Base-by-base conservation (phyloP, 2,888 invertebrate species). In the Nemoura dubitans region DNA sequence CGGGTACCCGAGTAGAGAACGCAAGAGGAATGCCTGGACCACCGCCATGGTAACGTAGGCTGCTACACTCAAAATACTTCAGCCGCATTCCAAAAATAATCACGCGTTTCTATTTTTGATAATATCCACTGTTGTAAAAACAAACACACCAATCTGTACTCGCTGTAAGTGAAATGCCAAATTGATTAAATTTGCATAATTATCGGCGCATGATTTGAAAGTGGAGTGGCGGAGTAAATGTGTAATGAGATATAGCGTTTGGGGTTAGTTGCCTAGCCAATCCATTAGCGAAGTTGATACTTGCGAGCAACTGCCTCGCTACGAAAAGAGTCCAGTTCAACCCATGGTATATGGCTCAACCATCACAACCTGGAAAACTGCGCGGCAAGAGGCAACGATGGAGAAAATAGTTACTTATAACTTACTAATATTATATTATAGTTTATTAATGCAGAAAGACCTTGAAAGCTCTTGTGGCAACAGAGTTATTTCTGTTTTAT, bases 41-140 rank as follows among this genome's bases (percentile, higher is more conserved):
- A 27, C 28, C 26, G 78, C 78, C 78, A 78, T 28, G 10, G 0
- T 28, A 78, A 7, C 26, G 26, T 28, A 78, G 28, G 21, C 26
- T 27, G 59, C 59, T 59, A 59, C 59, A 43, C 83, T 27, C 83
- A 42, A 83, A 83, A 83, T 83, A 83, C 83, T 26, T 42, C 10
- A 27, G 25, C 83, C 43, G 84, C 84, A 76, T 59, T 84, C 84
- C 84, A 27, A 76, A 84, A 84, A 84, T 84, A 84, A 59, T 59
- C 84, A 29, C 59, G 76, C 84, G 76, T 27, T 76, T 29, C 59
- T 84, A 84, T 59, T 59, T 83, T 25, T 81, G 59, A 59, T 59
- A 59, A 59, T 59, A 59, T 59, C 59, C 59, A 59, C 59, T 59
- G 59, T 59, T 59, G 59, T 59, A 59, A 59, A 59, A 59, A 59